These are phyloP conservation scores for Achatina immaculata DNA, from an alignment of 1,140 invertebrate genomes.

Conservation along the genomic window DNA sequence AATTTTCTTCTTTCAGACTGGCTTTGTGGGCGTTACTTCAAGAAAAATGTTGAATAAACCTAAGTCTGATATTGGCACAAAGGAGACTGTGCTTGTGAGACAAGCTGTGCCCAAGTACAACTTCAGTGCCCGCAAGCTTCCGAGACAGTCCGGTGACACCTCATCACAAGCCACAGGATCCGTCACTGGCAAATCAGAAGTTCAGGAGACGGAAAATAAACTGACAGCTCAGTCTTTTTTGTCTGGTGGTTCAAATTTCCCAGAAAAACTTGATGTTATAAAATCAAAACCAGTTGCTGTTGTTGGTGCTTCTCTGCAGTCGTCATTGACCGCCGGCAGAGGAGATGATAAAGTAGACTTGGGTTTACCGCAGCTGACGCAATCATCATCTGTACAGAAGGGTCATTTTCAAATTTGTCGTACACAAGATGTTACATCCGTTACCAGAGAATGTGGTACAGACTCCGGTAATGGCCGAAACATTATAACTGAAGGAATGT, in stretches of 20 bases:
- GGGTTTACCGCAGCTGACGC: not conserved
- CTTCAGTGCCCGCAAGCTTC: slow-evolving; percentile 26
- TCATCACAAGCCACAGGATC: too few species aligned
- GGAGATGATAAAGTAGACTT: too few species aligned
- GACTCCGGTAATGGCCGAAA: not conserved
- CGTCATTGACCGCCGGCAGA: not conserved
- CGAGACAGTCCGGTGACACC: not conserved
- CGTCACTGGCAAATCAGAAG: too few species aligned
- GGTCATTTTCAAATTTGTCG: not conserved
- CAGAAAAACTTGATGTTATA: not conserved
- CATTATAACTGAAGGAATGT: not conserved
- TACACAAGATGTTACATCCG: not conserved
- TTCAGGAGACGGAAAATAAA: too few species aligned
- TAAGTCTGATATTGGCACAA: not conserved
- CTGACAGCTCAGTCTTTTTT: not conserved
- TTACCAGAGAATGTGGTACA: not conserved
- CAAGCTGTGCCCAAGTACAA: slow-evolving; percentile 31
- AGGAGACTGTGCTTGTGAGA: slow-evolving; percentile 31
- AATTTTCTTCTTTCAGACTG: too few species aligned
- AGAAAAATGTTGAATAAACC: too few species aligned
- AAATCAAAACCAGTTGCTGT: not conserved
- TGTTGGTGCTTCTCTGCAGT: not conserved
- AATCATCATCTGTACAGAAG: not conserved
- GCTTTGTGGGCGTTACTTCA: too few species aligned
- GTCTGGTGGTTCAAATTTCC: not conserved